Evolutionary conservation across 2,113 vertebrate species (phyloP), one percentile per base, ranked within the genome.

Genomic region (Aptenodytes forsteri): DNA sequence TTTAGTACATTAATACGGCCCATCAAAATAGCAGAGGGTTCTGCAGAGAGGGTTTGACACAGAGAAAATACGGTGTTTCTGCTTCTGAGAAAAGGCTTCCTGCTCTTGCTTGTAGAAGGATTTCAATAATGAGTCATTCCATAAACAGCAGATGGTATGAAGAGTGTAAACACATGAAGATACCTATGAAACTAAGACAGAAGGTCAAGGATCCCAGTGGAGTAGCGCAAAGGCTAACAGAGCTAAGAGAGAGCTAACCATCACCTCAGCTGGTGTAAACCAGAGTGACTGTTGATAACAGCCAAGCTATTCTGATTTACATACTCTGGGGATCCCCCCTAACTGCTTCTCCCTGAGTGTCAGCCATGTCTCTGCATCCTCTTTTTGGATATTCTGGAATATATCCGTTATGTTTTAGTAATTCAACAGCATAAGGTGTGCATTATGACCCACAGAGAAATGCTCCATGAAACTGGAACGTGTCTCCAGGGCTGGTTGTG

Each of bases 71-170:
- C 1, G 19, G 27, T 26, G 38, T 4, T 55, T 81, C 22, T 90
- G 26, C 16, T 83, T 56, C 72, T 70, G 70, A 71, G 62, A 42
- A 96, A 61, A 83, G 40, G 30, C 18, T 71, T 71, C 59, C 62
- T 78, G 66, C 21, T 95, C 34, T 78, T 54, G 18, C 29, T 13
- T 34, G 27, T 59, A 64, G n/a, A 44, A 75, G 64, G 25, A 91
- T 82, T 90, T 81, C 52, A 49, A 70, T 92, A 92, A 65, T 87
- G 83, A 97, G 56, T 89, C 76, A 94, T 83, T 75, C 61, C 65
- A 64, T 46, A 93, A 96, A 81, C 34, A 97, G 50, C 92, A 98
- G 90, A 97, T 78, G 79, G 71, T 50, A 18, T 54, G 58, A 52
- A 47, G 27, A 92, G 70, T 54, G 14, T 83, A 89, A 95, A 95